Evolutionary conservation across 2,888 invertebrate genomes (phyloP).

Genomic region (Gonocerus acuteangulatus): DNA sequence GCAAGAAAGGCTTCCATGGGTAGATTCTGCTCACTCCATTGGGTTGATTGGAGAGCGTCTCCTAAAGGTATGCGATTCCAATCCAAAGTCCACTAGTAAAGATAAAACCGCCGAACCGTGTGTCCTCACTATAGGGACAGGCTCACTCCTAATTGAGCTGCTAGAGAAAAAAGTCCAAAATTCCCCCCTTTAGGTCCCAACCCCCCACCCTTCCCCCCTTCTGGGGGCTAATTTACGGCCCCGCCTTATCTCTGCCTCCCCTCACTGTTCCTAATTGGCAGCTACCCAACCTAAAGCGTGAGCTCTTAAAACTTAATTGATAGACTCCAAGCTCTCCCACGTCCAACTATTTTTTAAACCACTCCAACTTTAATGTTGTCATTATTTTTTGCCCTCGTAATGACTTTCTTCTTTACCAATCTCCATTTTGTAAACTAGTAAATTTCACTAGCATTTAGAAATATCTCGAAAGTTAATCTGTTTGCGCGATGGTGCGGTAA

Average conservation of each 20-base stretch:
- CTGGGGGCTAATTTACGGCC: constrained; percentile 14
- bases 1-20: too few relatives aligned
- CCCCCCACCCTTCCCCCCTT: neutral
- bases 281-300: constrained; percentile 8
- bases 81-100: too few relatives aligned
- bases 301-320: constrained; percentile 21
- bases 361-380: constrained; percentile 22
- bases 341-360: constrained; percentile 4
- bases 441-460: too few relatives aligned
- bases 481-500: too few relatives aligned
- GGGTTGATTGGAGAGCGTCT: too few relatives aligned
- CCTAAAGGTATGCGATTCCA: too few relatives aligned
- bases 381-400: constrained; percentile 20
- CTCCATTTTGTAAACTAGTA: too few relatives aligned
- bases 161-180: neutral
- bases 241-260: constrained; percentile 4
- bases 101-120: too few relatives aligned
- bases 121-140: too few relatives aligned
- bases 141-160: neutral
- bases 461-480: too few relatives aligned
- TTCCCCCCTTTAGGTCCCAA: neutral
- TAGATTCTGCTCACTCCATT: too few relatives aligned
- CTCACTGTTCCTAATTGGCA: constrained; percentile 13
- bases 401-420: constrained; percentile 8
- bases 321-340: constrained; percentile 16